phyloP scores from a whole-genome alignment of 2,888 invertebrate species.

The Pseudolycoriella hygida region DNA sequence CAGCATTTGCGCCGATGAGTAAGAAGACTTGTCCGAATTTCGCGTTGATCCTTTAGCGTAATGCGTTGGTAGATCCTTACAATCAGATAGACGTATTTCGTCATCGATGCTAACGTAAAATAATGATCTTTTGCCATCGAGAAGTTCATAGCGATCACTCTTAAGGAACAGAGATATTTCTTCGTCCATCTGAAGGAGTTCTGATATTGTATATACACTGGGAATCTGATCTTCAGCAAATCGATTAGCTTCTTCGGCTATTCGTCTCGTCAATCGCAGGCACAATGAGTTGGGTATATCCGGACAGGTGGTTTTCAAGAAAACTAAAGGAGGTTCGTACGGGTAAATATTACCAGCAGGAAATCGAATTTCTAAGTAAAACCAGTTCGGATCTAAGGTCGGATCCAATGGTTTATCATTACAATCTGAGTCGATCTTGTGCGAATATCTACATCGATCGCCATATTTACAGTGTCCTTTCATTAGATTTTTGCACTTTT shows the following conservation, averaged over 20 bases:
- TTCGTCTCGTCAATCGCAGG: conserved; percentile 43
- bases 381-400: conserved; percentile 29
- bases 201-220: conserved; percentile 51
- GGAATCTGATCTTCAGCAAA: conserved; percentile 51
- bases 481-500: conserved; percentile 38
- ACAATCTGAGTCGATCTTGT: conserved; percentile 31
- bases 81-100: conserved; percentile 19
- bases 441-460: conserved; percentile 54
- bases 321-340: conserved; percentile 52
- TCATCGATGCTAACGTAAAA: conserved; percentile 39
- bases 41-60: conserved; percentile 36
- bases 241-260: conserved; percentile 47
- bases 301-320: conserved; percentile 42
- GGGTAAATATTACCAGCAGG: conserved; percentile 53
- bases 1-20: conserved; percentile 34
- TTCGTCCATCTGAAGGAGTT: conserved; percentile 49
- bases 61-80: conserved; percentile 35
- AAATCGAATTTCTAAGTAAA: conserved; percentile 60
- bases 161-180: conserved; percentile 42
- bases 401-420: conserved; percentile 20
- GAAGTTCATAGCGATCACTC: conserved; percentile 34
- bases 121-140: conserved; percentile 35
- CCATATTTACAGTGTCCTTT: conserved; percentile 56
- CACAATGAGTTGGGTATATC: conserved; percentile 44
- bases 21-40: conserved; percentile 28